These are phyloP conservation scores for Ceratina australensis DNA, from an alignment of 1,140 invertebrate genomes.

Conservation along the genomic window DNA sequence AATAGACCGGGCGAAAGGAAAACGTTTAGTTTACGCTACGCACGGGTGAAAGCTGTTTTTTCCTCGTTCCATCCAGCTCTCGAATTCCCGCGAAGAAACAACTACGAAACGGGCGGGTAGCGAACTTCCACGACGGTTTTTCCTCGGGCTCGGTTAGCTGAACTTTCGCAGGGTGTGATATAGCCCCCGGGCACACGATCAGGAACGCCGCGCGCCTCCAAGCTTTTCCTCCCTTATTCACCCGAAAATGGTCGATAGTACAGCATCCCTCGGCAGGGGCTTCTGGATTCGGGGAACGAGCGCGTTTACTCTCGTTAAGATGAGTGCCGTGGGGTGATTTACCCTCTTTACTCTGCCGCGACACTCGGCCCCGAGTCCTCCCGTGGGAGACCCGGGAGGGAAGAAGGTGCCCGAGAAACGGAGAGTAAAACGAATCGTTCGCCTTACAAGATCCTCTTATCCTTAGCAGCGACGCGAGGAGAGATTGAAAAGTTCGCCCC, in stretches of 20 bases:
- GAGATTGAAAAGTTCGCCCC: slow-evolving; percentile 62
- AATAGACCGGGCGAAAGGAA: background rate
- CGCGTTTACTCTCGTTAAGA: slow-evolving; percentile 65
- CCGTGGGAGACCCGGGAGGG: background rate
- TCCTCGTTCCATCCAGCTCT: background rate
- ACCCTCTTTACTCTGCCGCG: slow-evolving; percentile 54
- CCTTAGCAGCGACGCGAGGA: slow-evolving; percentile 28
- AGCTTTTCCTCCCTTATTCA: slow-evolving; percentile 33
- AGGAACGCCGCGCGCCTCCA: background rate
- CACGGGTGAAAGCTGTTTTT: slow-evolving; percentile 2
- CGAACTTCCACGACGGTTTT: slow-evolving; percentile 14
- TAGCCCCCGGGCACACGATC: slow-evolving; percentile 15
- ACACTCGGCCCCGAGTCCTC: slow-evolving; percentile 34
- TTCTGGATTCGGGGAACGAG: slow-evolving; percentile 59
- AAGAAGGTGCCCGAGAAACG: slow-evolving; percentile 6
- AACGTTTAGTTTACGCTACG: slow-evolving; percentile 31
- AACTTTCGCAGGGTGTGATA: slow-evolving; percentile 12
- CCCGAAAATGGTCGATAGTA: slow-evolving; percentile 41
- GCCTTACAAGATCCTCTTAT: slow-evolving; percentile 54
- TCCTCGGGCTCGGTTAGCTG: background rate
- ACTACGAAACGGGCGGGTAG: background rate
- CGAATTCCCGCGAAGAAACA: slow-evolving; percentile 22
- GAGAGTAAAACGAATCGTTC: slow-evolving; percentile 58
- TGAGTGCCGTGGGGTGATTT: slow-evolving; percentile 58
- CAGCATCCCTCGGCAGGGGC: background rate